These are phyloP conservation scores for Drosophila multiciliata DNA, from an alignment of 2,888 invertebrate genomes.

Conservation along the genomic window DNA sequence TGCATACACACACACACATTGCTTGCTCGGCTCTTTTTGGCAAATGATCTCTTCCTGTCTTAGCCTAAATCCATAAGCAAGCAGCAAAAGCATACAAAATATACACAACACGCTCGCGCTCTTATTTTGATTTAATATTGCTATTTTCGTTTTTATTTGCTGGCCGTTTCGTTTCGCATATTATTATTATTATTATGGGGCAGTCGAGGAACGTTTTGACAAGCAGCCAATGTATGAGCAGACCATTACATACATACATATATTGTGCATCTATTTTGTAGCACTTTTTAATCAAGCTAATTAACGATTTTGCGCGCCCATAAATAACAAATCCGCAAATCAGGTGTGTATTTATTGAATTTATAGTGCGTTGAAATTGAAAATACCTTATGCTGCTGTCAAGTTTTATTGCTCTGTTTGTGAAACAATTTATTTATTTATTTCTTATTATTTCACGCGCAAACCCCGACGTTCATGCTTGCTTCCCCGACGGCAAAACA, in stretches of 20 bases:
- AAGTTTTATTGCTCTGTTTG: slow-evolving; percentile 30
- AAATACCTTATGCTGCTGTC: background rate
- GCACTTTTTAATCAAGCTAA: slow-evolving; percentile 44
- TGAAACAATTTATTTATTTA: slow-evolving; percentile 38
- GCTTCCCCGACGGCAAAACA: slow-evolving; percentile 49
- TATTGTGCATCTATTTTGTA: slow-evolving; percentile 49
- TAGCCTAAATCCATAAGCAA: slow-evolving; percentile 39
- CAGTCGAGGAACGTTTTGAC: slow-evolving; percentile 18
- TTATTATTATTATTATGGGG: slow-evolving; percentile 11
- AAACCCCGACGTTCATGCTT: slow-evolving; percentile 20
- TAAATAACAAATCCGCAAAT: slow-evolving; percentile 17
- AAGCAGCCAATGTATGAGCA: slow-evolving; percentile 23
- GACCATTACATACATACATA: background rate
- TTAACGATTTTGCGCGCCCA: slow-evolving; percentile 51
- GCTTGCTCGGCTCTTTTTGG: slow-evolving; percentile 49
- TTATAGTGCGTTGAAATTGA: slow-evolving; percentile 5
- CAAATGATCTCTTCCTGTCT: slow-evolving; percentile 69
- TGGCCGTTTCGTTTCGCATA: slow-evolving; percentile 16
- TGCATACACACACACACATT: slow-evolving; percentile 14
- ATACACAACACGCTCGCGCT: slow-evolving; percentile 24
- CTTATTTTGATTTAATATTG: slow-evolving; percentile 68
- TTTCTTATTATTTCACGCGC: slow-evolving; percentile 40
- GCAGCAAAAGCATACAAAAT: slow-evolving; percentile 14
- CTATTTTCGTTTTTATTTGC: slow-evolving; percentile 66
- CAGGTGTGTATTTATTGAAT: slow-evolving; percentile 28